Conservation (phyloP, 2,888 invertebrate genomes). For the Tridacna crocea region DNA sequence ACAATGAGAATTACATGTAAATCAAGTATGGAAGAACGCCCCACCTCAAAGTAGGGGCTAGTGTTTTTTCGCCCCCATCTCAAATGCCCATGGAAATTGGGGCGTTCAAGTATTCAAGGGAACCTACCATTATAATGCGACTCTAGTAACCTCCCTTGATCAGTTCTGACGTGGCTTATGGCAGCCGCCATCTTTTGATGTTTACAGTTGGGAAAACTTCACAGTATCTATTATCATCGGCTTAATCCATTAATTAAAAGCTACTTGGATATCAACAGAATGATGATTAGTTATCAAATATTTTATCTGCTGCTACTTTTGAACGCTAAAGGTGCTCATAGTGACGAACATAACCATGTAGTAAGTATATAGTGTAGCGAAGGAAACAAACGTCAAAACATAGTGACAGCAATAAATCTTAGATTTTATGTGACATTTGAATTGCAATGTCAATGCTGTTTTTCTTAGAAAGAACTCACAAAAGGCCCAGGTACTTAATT, state of each 20-base stretch:
- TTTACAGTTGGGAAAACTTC: conserved; percentile 19
- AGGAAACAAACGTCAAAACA: conserved; percentile 50
- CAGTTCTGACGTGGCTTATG: conserved; percentile 80
- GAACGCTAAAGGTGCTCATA: conserved; percentile 69
- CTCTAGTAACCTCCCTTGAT: conserved; percentile 2
- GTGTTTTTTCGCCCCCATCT: too few relatives aligned
- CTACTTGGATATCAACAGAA: conserved; percentile 34
- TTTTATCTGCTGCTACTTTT: conserved; percentile 51
- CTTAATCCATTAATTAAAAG: background rate
- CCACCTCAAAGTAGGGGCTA: too few relatives aligned
- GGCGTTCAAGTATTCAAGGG: too few relatives aligned
- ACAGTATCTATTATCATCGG: conserved; percentile 34
- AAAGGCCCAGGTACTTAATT: too few relatives aligned
- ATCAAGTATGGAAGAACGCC: too few relatives aligned
- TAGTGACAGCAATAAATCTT: too few relatives aligned
- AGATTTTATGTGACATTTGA: too few relatives aligned
- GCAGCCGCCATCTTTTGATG: conserved; percentile 75
- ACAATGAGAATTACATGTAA: too few relatives aligned
- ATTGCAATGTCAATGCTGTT: too few relatives aligned
- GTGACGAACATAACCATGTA: conserved; percentile 92
- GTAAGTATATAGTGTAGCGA: conserved; percentile 86
- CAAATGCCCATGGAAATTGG: too few relatives aligned
- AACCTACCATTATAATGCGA: too few relatives aligned
- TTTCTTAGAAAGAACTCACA: too few relatives aligned
- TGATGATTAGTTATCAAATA: conserved; percentile 56